A percentile compares a stretch with the other conserved stretches of the same genome.
Conservation (phyloP, 2,113 vertebrate genomes). For the Eulemur macaco region DNA sequence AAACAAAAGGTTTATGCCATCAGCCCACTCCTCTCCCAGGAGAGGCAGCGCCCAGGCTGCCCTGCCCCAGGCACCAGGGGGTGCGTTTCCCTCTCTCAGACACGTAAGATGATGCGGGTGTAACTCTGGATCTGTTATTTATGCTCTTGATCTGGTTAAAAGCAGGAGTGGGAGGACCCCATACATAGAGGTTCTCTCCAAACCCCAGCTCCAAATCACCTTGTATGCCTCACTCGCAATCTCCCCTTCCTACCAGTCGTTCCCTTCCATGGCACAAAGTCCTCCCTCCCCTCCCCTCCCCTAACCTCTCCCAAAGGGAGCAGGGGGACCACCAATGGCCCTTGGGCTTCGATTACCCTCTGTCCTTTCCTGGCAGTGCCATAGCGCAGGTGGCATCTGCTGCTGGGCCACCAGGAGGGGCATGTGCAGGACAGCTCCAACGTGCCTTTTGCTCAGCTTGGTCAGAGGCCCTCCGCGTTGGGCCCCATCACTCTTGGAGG, state of each 20-base stretch:
- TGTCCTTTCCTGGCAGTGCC: not conserved
- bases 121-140: not conserved
- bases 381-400: rapidly evolving
- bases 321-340: not conserved
- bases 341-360: rapidly evolving
- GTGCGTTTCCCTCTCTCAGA: not conserved
- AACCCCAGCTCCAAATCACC: not conserved
- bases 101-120: rapidly evolving
- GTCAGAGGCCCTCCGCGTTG: rapidly evolving
- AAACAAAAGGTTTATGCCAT: not conserved
- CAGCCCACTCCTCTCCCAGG: not conserved
- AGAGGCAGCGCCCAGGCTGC: too few species aligned
- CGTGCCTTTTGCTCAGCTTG: rapidly evolving
- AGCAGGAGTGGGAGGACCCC: not conserved
- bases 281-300: not conserved
- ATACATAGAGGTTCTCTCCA: not conserved
- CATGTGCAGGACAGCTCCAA: rapidly evolving
- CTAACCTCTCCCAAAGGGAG: not conserved
- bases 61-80: not conserved
- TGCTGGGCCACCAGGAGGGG: not conserved
- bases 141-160: not conserved
- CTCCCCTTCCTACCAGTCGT: not conserved
- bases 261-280: not conserved
- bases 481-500: not conserved
- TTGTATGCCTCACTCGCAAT: not conserved